Conservation (phyloP, 2,113 vertebrate species). For the Ptilonorhynchus violaceus region DNA sequence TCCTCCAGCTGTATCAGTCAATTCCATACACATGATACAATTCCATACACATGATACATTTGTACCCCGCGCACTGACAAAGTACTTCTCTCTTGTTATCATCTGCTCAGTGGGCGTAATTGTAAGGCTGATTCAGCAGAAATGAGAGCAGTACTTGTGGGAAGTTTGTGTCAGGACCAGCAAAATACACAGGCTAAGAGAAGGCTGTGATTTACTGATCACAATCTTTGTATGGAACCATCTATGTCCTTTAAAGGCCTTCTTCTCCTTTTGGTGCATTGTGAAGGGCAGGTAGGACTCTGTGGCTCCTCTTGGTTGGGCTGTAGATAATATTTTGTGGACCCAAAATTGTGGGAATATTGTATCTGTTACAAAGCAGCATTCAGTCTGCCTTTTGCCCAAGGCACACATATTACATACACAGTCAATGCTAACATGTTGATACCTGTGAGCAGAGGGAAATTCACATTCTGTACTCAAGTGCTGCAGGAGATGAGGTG, state of each 20-base stretch:
- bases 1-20: not conserved
- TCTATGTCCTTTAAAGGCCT: not conserved
- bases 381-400: slow-evolving; percentile 3
- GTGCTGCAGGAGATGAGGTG: not conserved
- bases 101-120: not conserved
- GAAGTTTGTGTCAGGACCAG: not conserved
- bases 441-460: slow-evolving; percentile 4
- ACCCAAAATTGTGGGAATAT: not conserved
- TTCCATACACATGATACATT: not conserved
- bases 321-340: not conserved
- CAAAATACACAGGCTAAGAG: not conserved
- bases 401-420: not conserved
- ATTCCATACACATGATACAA: not conserved
- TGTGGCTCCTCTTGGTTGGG: not conserved
- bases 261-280: not conserved
- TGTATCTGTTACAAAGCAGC: not conserved
- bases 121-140: slow-evolving; percentile 11
- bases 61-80: not conserved
- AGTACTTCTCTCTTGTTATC: not conserved
- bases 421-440: not conserved
- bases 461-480: slow-evolving; percentile 1
- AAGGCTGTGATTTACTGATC: slow-evolving; percentile 15
- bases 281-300: not conserved
- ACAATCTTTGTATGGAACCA: not conserved
- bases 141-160: not conserved